Conservation (phyloP, 2,797 vertebrate genomes). For the Protonibea diacanthus region DNA sequence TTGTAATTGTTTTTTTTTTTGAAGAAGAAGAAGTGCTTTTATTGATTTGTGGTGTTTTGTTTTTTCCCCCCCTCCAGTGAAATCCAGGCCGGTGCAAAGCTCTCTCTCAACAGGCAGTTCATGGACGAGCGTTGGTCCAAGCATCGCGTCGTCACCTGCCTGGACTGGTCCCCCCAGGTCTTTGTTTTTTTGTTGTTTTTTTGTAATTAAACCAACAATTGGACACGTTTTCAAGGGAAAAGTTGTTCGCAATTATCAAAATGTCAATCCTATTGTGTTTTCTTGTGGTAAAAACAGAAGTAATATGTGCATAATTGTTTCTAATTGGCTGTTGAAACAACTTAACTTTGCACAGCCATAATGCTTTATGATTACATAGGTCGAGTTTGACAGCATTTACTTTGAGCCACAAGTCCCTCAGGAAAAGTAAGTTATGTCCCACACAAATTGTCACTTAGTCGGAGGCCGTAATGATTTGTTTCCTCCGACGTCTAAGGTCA, state of each 20-base stretch:
- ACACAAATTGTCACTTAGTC: constrained; percentile 77
- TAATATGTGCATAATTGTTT: constrained; percentile 26
- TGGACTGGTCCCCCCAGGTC: constrained; percentile 99
- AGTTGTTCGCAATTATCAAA: constrained; percentile 15
- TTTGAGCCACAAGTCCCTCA: constrained; percentile 70
- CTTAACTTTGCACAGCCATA: constrained; percentile 51
- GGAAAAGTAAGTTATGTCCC: constrained; percentile 76
- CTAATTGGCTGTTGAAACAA: constrained; percentile 69
- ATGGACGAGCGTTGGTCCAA: constrained; percentile 98
- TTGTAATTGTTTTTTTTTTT: constrained; percentile 48
- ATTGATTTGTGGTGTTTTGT: constrained; percentile 59
- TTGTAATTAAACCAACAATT: constrained; percentile 17
- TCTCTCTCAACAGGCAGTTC: constrained; percentile 96
- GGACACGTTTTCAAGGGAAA: constrained; percentile 1
- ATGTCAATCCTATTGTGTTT: not conserved
- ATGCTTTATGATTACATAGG: constrained; percentile 78
- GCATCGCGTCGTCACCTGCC: constrained; percentile 97
- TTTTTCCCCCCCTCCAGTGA: constrained; percentile 83
- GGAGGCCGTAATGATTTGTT: constrained; percentile 82
- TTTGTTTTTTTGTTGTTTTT: not conserved
- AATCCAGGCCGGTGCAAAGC: constrained; percentile 96
- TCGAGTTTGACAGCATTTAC: constrained; percentile 76
- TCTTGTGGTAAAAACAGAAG: constrained; percentile 16
- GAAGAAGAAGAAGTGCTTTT: constrained; percentile 48
- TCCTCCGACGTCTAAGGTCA: constrained; percentile 81